These are phyloP conservation scores for Mythimna loreyi DNA, from an alignment of 2,888 invertebrate species.

Conservation along the genomic window DNA sequence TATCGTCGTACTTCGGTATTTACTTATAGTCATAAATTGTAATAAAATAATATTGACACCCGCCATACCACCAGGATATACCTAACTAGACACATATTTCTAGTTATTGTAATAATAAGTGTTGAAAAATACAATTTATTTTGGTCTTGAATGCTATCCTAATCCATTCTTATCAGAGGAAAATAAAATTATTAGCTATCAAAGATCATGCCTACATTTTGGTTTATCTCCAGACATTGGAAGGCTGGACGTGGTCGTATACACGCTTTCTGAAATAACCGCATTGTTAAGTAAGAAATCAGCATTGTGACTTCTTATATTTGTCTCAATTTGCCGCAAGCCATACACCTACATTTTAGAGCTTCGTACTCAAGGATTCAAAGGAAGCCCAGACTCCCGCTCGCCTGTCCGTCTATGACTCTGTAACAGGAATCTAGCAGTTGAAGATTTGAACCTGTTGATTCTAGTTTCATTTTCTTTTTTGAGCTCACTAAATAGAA, in stretches of 20 bases:
- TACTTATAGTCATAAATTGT: conserved; percentile 40
- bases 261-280: not conserved
- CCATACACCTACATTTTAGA: not conserved
- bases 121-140: conserved; percentile 38
- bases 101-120: conserved; percentile 42
- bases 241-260: not conserved
- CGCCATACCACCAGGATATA: conserved; percentile 41
- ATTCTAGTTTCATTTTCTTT: no score
- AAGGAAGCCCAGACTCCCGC: not conserved
- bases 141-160: conserved; percentile 20
- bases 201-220: not conserved
- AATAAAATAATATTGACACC: conserved; percentile 47
- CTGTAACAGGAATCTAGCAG: not conserved
- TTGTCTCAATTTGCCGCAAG: not conserved
- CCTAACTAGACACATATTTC: conserved; percentile 27
- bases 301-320: not conserved
- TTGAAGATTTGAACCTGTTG: not conserved
- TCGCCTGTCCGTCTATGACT: not conserved
- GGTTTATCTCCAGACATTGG: not conserved
- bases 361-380: not conserved
- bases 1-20: conserved; percentile 40
- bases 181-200: not conserved
- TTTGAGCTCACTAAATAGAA: no score
- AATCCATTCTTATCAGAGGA: conserved; percentile 13
- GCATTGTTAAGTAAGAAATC: not conserved